A percentile compares a stretch with the other conserved stretches of the same genome.
phyloP scores from a whole-genome alignment of 2,888 invertebrate species.

The Sinohyriopsis cumingii region DNA sequence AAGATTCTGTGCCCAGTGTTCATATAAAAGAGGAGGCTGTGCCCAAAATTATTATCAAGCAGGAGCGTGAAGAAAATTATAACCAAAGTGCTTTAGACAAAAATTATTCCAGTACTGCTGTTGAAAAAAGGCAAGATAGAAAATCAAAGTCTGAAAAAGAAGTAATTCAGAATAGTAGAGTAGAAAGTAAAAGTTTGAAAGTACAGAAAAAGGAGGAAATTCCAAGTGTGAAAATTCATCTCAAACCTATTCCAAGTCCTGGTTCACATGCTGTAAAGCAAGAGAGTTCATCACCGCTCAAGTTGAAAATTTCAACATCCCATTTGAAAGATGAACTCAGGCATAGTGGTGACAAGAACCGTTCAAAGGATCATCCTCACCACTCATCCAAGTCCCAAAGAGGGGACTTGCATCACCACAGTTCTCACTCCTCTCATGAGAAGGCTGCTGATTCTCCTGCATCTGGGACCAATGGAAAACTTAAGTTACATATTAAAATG shows the following conservation, averaged over 20 bases:
- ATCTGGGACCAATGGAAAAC: too few species aligned
- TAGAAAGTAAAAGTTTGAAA: not conserved
- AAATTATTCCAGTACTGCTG: not conserved
- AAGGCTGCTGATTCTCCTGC: too few species aligned
- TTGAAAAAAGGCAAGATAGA: not conserved
- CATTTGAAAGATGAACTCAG: conserved; percentile 16
- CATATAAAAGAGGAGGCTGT: conserved; percentile 9
- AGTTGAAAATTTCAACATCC: conserved; percentile 49
- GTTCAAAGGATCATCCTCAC: conserved; percentile 1
- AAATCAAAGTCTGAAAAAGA: not conserved
- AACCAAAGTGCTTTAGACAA: not conserved
- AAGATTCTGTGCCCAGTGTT: too few species aligned
- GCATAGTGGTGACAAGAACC: conserved; percentile 15
- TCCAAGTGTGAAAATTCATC: conserved; percentile 8
- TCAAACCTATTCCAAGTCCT: conserved; percentile 1
- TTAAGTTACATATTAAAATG: too few species aligned
- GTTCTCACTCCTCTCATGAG: too few species aligned
- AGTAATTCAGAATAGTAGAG: not conserved
- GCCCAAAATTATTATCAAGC: not conserved
- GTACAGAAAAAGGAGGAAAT: conserved; percentile 1
- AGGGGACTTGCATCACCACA: too few species aligned
- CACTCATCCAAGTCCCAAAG: conserved; percentile 8
- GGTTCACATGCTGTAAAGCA: not conserved
- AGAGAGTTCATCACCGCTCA: conserved; percentile 41
- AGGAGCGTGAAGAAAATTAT: not conserved